Evolutionary conservation across 2,797 vertebrate species (phyloP).

Genomic region (Acropternis orthonyx): DNA sequence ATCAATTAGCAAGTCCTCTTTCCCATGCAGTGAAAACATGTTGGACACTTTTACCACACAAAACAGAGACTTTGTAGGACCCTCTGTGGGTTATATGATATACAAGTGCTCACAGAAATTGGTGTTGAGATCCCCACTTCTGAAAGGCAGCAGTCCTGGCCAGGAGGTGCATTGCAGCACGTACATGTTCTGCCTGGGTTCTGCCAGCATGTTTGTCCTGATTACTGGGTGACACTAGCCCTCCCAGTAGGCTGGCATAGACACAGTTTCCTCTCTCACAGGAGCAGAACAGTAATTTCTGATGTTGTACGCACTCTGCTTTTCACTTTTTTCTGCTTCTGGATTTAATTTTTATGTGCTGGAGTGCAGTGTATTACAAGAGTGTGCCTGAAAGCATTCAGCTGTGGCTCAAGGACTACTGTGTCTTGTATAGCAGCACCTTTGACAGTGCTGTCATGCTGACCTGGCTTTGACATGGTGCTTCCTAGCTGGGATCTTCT

Average conservation of each 20-base stretch:
- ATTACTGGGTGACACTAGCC: neutral
- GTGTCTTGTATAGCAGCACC: rapidly evolving
- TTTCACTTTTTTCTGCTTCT: neutral
- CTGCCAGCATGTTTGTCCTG: neutral
- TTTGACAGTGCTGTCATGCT: neutral
- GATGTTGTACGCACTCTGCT: neutral
- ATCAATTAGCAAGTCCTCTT: neutral
- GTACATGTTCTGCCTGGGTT: neutral
- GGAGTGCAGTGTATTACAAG: neutral
- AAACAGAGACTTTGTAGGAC: neutral
- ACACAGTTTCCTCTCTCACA: neutral
- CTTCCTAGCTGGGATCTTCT: neutral
- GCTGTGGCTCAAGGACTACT: neutral
- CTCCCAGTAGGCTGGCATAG: neutral
- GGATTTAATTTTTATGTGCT: neutral
- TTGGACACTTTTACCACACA: neutral
- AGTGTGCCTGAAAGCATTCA: neutral
- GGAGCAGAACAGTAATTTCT: neutral
- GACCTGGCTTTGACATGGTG: neutral
- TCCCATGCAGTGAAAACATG: rapidly evolving
- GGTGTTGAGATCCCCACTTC: neutral
- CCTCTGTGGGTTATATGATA: neutral
- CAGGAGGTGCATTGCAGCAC: neutral
- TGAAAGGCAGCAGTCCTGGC: neutral
- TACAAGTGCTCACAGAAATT: neutral